phyloP scores from a whole-genome alignment of 2,113 vertebrate genomes.

The Eonycteris spelaea region DNA sequence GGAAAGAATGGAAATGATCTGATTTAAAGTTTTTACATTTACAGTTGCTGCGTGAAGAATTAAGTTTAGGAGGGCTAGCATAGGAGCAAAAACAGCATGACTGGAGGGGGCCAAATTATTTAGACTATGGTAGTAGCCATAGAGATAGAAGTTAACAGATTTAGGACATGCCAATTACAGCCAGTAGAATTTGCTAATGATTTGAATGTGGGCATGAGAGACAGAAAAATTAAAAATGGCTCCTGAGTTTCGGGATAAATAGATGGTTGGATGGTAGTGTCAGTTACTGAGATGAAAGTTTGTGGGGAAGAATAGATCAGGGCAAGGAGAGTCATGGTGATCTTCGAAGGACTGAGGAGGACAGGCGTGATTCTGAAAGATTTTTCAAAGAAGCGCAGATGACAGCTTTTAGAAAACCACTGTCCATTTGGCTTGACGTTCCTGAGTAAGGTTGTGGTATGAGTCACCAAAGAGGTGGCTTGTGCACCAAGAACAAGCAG shows the following conservation, averaged over 20 bases:
- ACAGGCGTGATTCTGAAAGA: slow-evolving; percentile 15
- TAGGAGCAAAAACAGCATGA: neutral
- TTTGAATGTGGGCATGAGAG: neutral
- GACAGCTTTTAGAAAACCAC: slow-evolving; percentile 1
- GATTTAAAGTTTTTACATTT: neutral
- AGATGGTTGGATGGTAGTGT: neutral
- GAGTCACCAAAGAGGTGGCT: neutral
- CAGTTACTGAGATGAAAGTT: neutral
- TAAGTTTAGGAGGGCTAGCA: neutral
- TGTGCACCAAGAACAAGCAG: neutral
- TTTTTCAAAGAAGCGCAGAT: neutral
- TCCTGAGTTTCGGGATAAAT: neutral
- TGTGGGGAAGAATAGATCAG: neutral
- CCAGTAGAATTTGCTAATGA: neutral
- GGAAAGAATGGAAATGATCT: neutral
- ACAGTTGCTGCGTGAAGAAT: neutral
- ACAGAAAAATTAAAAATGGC: neutral
- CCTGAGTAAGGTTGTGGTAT: neutral
- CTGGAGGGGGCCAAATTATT: neutral
- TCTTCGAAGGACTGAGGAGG: neutral
- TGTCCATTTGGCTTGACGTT: neutral
- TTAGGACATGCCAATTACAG: neutral
- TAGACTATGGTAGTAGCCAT: neutral
- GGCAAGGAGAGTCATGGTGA: neutral
- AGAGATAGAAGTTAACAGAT: neutral